Evolutionary conservation across 35 echinoderm and acorn worm species (phyloP), one percentile per base, ranked within the genome.

Genomic region (Anneissia japonica): DNA sequence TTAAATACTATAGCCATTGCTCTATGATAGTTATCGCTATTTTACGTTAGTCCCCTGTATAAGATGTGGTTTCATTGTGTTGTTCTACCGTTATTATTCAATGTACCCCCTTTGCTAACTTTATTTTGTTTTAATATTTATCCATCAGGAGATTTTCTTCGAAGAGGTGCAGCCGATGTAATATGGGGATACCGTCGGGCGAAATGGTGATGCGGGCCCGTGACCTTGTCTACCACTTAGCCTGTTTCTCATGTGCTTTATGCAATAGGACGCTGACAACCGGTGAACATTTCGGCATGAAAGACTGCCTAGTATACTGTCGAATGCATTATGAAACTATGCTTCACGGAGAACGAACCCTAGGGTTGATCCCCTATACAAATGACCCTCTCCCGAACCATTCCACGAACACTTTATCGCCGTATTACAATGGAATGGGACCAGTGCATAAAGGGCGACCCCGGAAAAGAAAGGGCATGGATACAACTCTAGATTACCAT

Each of bases 121-220:
- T n/a, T 35, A 77, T 77, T 56, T 37, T 77, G 35, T 35, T 35
- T 4, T 75, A n/a, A 74, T 75, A 19, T 87, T 55, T 79, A 33
- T 83, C 82, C 46, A 14, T 3, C 73, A 97, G 96, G 56, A 82
- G 92, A 41, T 99, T 89, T 76, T 93, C 92, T 4, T 86, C 84
- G 16, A 99, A 94, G 80, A 87, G 85, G 77, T 99, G 96, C 81
- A 89, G 86, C 77, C 91, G 96, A 0, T 99, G 96, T 84, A 78
- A 91, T 56, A 23, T 89, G 34, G 92, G 88, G 29, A 99, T 99
- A 82, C 87, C 92, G n/a, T 89, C 96, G 4, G 90, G 88, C 56
- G 96, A 99, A 82, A 93, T 99, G 92, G 96, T 99, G 4, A 99
- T 99, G 96, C 73, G 96, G 32, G 96, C 96, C 19, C 89, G 92